Percentiles rank a stretch among this genome's conserved stretches.
These are phyloP conservation scores for Helicoverpa zea DNA, from an alignment of 1,140 invertebrate species.

Conservation along the genomic window DNA sequence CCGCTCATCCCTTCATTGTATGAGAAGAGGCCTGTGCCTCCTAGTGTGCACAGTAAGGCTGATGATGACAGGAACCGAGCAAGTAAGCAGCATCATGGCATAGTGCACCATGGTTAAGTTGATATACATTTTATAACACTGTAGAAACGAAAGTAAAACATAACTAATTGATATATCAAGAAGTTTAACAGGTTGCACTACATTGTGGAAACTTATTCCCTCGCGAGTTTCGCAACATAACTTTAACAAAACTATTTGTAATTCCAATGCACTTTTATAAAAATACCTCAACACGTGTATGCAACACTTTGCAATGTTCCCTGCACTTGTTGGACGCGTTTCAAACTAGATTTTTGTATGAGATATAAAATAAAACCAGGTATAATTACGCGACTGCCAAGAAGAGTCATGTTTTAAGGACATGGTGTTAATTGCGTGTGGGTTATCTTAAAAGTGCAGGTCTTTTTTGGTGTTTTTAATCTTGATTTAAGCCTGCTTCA, in stretches of 20 bases:
- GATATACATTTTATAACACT: not conserved
- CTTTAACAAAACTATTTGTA: constrained; percentile 18
- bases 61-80: too few species aligned
- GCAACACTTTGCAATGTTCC: constrained; percentile 22
- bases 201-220: constrained; percentile 7
- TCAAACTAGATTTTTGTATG: constrained; percentile 5
- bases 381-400: not conserved
- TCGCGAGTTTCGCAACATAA: not conserved
- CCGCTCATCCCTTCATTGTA: too few species aligned
- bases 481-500: not conserved
- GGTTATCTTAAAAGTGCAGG: not conserved
- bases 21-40: too few species aligned
- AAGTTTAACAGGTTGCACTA: not conserved
- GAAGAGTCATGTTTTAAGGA: not conserved
- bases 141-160: not conserved
- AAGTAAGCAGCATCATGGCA: too few species aligned
- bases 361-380: constrained; percentile 3
- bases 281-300: constrained; percentile 8
- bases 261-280: constrained; percentile 24
- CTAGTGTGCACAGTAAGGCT: too few species aligned
- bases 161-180: not conserved
- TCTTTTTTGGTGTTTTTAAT: not conserved
- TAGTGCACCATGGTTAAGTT: too few species aligned
- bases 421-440: not conserved
- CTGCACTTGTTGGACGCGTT: not conserved